These are phyloP conservation scores for Apteryx owenii DNA, from an alignment of 2,113 vertebrate genomes.

Conservation along the genomic window DNA sequence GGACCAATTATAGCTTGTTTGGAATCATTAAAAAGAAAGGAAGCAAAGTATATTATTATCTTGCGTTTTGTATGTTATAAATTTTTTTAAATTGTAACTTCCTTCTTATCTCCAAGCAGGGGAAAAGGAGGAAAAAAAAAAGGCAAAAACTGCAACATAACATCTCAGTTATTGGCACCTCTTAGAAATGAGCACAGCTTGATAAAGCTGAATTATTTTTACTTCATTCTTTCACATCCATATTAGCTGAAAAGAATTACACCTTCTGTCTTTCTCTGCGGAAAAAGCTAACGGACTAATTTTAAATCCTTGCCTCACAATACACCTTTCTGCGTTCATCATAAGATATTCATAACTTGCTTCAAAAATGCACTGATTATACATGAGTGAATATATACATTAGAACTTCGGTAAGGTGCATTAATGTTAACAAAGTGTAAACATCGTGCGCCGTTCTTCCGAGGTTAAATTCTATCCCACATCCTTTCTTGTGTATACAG, in stretches of 20 bases:
- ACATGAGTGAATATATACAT: fast-evolving
- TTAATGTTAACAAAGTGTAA: no score
- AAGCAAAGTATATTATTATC: background rate
- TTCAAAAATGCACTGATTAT: background rate
- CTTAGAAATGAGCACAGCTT: background rate
- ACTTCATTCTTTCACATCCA: background rate
- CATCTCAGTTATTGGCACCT: background rate
- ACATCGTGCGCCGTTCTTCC: background rate
- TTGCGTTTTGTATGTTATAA: background rate
- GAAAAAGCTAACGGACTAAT: background rate
- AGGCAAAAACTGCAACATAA: background rate
- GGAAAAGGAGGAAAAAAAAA: background rate
- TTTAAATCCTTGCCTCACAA: background rate
- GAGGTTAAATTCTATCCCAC: background rate
- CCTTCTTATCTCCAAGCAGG: background rate
- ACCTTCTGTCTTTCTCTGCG: background rate
- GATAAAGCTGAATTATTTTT: background rate
- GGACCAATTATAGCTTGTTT: background rate
- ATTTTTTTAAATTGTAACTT: background rate
- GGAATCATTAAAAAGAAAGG: background rate
- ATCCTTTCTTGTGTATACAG: background rate
- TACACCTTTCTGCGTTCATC: background rate
- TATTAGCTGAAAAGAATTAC: background rate
- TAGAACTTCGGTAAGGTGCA: fast-evolving
- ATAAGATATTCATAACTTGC: fast-evolving